Base-by-base conservation (phyloP, 2,888 invertebrate genomes). In the Bellardia pandia region DNA sequence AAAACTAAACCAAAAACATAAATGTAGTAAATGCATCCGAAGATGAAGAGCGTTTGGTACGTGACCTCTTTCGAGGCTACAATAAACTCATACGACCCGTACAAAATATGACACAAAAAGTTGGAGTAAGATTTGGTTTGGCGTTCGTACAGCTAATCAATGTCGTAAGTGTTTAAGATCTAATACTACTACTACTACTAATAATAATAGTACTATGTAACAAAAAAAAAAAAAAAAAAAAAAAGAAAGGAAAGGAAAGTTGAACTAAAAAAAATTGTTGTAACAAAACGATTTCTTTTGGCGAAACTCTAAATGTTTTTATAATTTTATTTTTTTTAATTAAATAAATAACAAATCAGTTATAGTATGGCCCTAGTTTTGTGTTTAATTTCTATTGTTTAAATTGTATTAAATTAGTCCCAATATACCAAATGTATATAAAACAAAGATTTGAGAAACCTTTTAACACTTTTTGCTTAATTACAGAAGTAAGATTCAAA, bases 51-150 rank as follows among this genome's bases (percentile, higher is more conserved):
- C 96, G 98, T 91, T 95, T 99, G 93, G 98, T 99, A 90, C 96
- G 98, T 92, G 98, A 99, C 94, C 96, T 99, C 90, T 99, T 99
- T 94, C 96, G 98, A 91, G 98, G 99, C 90, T 99, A 99, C 96
- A 99, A 99, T 95, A 98, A 99, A 94, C 96, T 99, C 90, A 99
- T 99, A 94, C 96, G 99, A 92, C 99, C 99, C 88, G 99, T 99
- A 91, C 97, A 98, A 94, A 98, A 98, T 94, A 98, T 99, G 97
- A 98, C 98, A 91, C 98, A 99, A 94, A 98, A 98, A 94, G 98
- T 99, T 91, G 97, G 98, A 94, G 98, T 99, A 91, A 96, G 97
- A 92, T 99, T 99, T 94, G 99, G 99, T 90, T 96, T 99, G 91
- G 99, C 99, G 89, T 98, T 99, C 94, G 98, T 99, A 91, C 99